Conservation (phyloP, 1,140 invertebrate genomes). For the Trinorchestia longiramus region DNA sequence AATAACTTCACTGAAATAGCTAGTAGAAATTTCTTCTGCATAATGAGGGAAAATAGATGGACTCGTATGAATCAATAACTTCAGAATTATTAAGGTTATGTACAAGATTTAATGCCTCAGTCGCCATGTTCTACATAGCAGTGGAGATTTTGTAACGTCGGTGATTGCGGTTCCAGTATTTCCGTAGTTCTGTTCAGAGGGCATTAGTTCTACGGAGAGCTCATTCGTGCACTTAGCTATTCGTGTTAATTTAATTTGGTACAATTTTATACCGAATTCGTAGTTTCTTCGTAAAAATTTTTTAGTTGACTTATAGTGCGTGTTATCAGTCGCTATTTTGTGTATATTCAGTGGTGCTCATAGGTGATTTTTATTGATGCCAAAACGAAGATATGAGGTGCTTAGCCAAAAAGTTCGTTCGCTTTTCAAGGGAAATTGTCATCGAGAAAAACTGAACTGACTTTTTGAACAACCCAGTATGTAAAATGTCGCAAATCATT, state of each 20-base stretch:
- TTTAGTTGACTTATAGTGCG: neutral
- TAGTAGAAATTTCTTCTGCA: neutral
- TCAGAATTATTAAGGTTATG: neutral
- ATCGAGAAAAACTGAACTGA: no score
- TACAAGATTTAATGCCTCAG: neutral
- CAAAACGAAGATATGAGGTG: no score
- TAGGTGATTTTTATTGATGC: neutral
- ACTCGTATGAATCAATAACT: neutral
- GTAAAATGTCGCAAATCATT: neutral
- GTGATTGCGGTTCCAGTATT: neutral
- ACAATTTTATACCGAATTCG: neutral
- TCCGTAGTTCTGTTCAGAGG: neutral
- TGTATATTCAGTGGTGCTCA: neutral
- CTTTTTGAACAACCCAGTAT: neutral
- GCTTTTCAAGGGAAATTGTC: no score
- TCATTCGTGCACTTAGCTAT: neutral
- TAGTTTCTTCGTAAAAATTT: neutral
- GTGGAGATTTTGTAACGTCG: neutral
- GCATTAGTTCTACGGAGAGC: neutral
- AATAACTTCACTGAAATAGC: neutral
- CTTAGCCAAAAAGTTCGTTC: no score
- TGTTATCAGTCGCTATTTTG: neutral
- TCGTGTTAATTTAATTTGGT: neutral
- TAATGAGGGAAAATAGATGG: neutral
- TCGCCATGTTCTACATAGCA: neutral